Conservation (phyloP, 2,888 invertebrate species). For the Drosophila gaucha region DNA sequence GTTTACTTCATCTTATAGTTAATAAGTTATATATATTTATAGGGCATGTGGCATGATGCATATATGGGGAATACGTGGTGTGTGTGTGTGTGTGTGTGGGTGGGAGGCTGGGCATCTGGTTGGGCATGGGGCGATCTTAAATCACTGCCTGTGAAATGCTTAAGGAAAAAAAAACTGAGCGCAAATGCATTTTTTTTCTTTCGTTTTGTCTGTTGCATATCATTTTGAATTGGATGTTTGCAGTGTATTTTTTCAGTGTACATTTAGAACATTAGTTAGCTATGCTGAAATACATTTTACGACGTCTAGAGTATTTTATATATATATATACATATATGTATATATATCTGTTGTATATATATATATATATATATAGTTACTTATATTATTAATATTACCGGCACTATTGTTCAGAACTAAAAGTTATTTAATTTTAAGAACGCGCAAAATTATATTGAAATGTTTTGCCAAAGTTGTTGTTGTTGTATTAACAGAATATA, state of each 20-base stretch:
- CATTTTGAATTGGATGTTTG: too few relatives aligned
- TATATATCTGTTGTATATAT: slow-evolving; percentile 21
- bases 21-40: slow-evolving; percentile 80
- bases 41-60: slow-evolving; percentile 51
- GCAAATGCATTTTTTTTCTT: slow-evolving; percentile 44
- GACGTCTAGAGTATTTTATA: slow-evolving; percentile 58
- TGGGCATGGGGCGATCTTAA: slow-evolving; percentile 25
- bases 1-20: slow-evolving; percentile 72
- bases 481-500: slow-evolving; percentile 36
- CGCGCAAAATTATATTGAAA: slow-evolving; percentile 39
- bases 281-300: slow-evolving; percentile 72
- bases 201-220: slow-evolving; percentile 40
- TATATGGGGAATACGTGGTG: slow-evolving; percentile 44
- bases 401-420: slow-evolving; percentile 85
- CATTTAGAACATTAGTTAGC: slow-evolving; percentile 71
- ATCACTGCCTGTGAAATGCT: slow-evolving; percentile 9
- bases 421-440: slow-evolving; percentile 45
- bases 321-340: slow-evolving; percentile 47
- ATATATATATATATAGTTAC: slow-evolving; percentile 54
- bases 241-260: slow-evolving; percentile 60
- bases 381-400: slow-evolving; percentile 83
- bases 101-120: slow-evolving; percentile 5
- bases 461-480: slow-evolving; percentile 51
- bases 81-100: slow-evolving; percentile 31
- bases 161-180: slow-evolving; percentile 27